Base-by-base conservation (phyloP, 1,140 invertebrate species). In the Hylyphantes graminicola region DNA sequence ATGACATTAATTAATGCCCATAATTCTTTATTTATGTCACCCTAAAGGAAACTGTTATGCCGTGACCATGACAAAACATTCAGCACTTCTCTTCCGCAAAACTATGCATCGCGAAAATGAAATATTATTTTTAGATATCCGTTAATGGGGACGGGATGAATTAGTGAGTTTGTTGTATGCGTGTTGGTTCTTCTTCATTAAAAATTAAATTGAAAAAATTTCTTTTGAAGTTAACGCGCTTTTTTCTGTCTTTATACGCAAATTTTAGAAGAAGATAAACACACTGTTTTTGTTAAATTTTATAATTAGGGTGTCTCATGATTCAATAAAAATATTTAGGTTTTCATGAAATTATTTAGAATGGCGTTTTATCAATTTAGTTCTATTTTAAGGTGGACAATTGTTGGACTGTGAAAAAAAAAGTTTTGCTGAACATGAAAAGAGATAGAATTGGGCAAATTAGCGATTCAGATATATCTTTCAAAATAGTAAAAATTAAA, bases 121-220 rank as follows among this genome's bases (percentile, higher is more conserved):
- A 74, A 74, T 74, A 74, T 74, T 74, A 74, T 74, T 74, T 74
- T 51, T 74, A 74, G 72, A 74, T 74, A 74, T 74, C 72, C 72
- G 72, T 13, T 59, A 7, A 11, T 11, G 17, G 4, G 72, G 5
- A 8, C 17, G n/a, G 15, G 17, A 55, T 35, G n/a, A 13, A 15
- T 13, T 57, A 74, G 57, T n/a, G 51, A 50, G 17, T 17, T 61
- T 17, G 35, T 48, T 70, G 51, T 21, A 17, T 53, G 68, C n/a
- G 54, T 51, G 57, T 13, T 74, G 35, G 55, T 55, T 57, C 21
- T 55, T 57, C 19, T 74, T 74, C 54, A 48, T 74, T 59, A 74
- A 74, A 74, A 74, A 74, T 74, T 74, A 74, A 74, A 57, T 35
- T 35, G 35, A 35, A 35, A n/a, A 35, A 35, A 9, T 74, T 55